Evolutionary conservation across 2,113 vertebrate genomes (phyloP).

Genomic region (Semicossyphus pulcher): DNA sequence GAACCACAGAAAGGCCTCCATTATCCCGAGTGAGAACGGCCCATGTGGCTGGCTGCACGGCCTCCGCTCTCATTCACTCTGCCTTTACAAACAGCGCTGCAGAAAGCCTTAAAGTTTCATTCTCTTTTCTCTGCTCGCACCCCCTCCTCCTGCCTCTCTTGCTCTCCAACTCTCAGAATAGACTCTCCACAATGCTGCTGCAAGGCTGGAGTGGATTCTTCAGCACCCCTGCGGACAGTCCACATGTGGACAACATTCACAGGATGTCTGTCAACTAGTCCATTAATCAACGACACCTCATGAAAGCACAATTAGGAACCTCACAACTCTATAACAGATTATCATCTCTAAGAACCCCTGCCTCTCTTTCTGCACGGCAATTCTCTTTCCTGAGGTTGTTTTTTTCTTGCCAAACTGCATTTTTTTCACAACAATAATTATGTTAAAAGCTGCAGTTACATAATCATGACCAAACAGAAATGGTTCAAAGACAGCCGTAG

Average conservation of each 20-base stretch:
- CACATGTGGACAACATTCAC: slow-evolving; percentile 82
- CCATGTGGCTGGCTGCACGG: slow-evolving; percentile 91
- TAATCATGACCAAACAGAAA: slow-evolving; percentile 34
- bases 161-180: slow-evolving; percentile 63
- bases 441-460: slow-evolving; percentile 34
- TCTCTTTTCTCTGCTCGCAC: slow-evolving; percentile 64
- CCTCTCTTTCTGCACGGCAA: slow-evolving; percentile 17
- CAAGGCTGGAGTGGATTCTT: slow-evolving; percentile 78
- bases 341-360: slow-evolving; percentile 61
- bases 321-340: slow-evolving; percentile 60
- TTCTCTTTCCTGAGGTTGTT: not conserved
- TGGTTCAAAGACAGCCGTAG: slow-evolving; percentile 43
- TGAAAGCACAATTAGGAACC: slow-evolving; percentile 74
- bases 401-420: slow-evolving; percentile 13
- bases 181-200: slow-evolving; percentile 73
- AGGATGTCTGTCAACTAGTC: slow-evolving; percentile 70
- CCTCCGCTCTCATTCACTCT: slow-evolving; percentile 71
- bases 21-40: slow-evolving; percentile 97
- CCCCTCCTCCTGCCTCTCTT: slow-evolving; percentile 10
- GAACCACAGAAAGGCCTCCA: slow-evolving; percentile 90
- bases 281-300: slow-evolving; percentile 77
- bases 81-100: slow-evolving; percentile 61
- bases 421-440: slow-evolving; percentile 24
- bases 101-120: slow-evolving; percentile 78
- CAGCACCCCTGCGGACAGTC: slow-evolving; percentile 76